Evolutionary conservation across 2,888 invertebrate genomes (phyloP).

Genomic region (Tetropium fuscum): DNA sequence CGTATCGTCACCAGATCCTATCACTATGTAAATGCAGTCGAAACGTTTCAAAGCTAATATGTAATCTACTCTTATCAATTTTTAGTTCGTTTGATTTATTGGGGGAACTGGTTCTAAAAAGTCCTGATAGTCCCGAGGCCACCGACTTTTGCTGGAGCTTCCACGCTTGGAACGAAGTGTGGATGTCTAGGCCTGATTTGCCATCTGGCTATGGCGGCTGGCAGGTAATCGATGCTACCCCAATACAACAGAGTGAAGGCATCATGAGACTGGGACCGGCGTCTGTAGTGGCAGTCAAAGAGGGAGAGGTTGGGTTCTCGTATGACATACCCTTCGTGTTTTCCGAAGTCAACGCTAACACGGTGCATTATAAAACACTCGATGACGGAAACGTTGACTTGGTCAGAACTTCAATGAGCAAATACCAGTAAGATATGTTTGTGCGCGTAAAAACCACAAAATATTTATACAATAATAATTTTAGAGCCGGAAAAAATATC

Average conservation of each 20-base stretch:
- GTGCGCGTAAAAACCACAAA: not conserved
- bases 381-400: slow-evolving; percentile 74
- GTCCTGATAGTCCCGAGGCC: slow-evolving; percentile 77
- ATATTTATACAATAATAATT: no score
- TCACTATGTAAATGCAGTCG: slow-evolving; percentile 70
- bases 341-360: slow-evolving; percentile 82
- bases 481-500: slow-evolving; percentile 80
- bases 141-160: slow-evolving; percentile 83
- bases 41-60: not conserved
- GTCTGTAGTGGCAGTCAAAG: slow-evolving; percentile 76
- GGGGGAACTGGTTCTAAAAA: slow-evolving; percentile 76
- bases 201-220: slow-evolving; percentile 81
- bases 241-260: slow-evolving; percentile 77
- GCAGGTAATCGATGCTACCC: slow-evolving; percentile 86
- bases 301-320: slow-evolving; percentile 72
- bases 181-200: slow-evolving; percentile 81
- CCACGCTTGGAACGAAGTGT: slow-evolving; percentile 86
- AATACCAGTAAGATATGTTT: slow-evolving; percentile 76
- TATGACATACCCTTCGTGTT: slow-evolving; percentile 83
- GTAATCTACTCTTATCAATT: not conserved
- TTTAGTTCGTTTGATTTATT: slow-evolving; percentile 73
- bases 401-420: slow-evolving; percentile 77
- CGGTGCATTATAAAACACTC: slow-evolving; percentile 82
- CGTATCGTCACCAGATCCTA: slow-evolving; percentile 81
- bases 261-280: slow-evolving; percentile 74